Evolutionary conservation across 2,797 vertebrate genomes (phyloP), one percentile per base, ranked within the genome.

Genomic region (Pipistrellus kuhlii): DNA sequence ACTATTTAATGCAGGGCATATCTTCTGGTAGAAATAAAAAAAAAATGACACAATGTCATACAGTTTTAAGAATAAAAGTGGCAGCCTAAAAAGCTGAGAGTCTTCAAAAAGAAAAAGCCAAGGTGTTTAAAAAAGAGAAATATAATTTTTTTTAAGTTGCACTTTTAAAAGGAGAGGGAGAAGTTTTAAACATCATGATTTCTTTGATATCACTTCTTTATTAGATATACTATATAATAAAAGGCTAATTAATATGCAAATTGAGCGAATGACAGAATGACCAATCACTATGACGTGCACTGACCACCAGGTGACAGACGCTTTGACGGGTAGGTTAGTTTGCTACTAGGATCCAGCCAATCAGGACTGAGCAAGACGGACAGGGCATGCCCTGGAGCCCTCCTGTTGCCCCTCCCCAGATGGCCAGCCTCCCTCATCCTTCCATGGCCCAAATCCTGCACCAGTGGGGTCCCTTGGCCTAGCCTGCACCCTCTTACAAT

Each of bases 21-120:
- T 81, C 12, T 81, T 80, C 59, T 90, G 23, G 27, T 41, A 76
- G 38, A 41, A 41, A 41, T 41, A 41, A 41, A 41, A n/a, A 64
- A 64, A 20, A 13, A n/a, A 44, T 82, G 20, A 80, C 23, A 23
- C 2, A 59, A 1, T 27, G 11, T 46, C 21, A 46, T 27, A 41
- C 7, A 85, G 5, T 86, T 91, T 81, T 55, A 69, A 85, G 46
- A 68, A 91, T 73, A 88, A 91, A 81, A 82, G 44, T 51, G 8
- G 23, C 5, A 71, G 5, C 30, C 59, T 86, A 77, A 85, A 93
- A 93, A 69, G 48, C 41, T 10, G 6, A 30, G 91, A 64, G 20
- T 75, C 1, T 64, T 62, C 59, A 75, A 94, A 93, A 4, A 30
- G 62, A 88, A 88, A 62, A 13, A 18, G 2, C 44, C 55, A 9